Conservation (phyloP, 1,140 invertebrate genomes). For the Melanaphis sacchari region DNA sequence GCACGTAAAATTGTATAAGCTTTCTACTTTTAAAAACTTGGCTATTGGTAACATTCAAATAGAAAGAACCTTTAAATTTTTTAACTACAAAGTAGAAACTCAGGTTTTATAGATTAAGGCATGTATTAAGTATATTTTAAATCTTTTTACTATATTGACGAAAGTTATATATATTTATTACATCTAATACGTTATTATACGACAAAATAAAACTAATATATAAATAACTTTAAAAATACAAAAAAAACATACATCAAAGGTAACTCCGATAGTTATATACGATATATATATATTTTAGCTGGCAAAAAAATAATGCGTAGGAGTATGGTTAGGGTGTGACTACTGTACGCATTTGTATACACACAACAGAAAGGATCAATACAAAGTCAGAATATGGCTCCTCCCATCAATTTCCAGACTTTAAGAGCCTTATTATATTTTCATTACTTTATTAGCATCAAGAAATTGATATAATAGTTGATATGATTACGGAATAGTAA, state of each 20-base stretch:
- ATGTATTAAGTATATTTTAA: no score
- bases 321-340: conserved; percentile 39
- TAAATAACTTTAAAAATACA: background rate
- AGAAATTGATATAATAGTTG: background rate
- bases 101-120: background rate
- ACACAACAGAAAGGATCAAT: conserved; percentile 47
- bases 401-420: conserved; percentile 32
- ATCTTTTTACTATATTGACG: background rate
- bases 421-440: conserved; percentile 34
- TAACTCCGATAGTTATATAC: background rate
- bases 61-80: background rate
- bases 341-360: conserved; percentile 22
- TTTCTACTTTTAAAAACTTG: background rate
- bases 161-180: background rate
- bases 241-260: background rate
- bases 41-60: background rate
- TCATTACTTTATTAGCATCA: background rate
- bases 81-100: background rate
- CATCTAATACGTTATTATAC: background rate
- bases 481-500: background rate
- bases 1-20: background rate
- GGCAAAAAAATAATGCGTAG: background rate
- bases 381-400: conserved; percentile 49
- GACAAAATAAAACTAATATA: background rate
- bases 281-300: background rate